Evolutionary conservation across 2,888 invertebrate species (phyloP).

Genomic region (Cheilosia scutellata): DNA sequence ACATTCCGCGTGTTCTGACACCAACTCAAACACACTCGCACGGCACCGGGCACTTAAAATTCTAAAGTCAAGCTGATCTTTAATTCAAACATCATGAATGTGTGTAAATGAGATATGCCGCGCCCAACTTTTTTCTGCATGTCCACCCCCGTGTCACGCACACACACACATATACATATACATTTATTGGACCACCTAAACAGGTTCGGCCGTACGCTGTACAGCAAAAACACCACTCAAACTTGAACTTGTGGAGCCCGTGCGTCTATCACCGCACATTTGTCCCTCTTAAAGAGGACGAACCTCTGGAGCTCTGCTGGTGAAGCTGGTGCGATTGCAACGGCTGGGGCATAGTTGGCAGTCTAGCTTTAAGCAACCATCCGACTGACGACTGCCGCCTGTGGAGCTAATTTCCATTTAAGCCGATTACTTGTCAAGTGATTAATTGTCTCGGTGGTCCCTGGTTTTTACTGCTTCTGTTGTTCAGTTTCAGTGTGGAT

Average conservation of each 20-base stretch:
- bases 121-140: conserved; percentile 56
- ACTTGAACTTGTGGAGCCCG: conserved; percentile 65
- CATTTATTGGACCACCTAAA: conserved; percentile 46
- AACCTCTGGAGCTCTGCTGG: conserved; percentile 18
- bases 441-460: conserved; percentile 77
- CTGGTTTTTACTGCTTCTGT: conserved; percentile 50
- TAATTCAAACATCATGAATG: conserved; percentile 39
- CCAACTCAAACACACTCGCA: conserved; percentile 5
- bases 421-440: conserved; percentile 78
- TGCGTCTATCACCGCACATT: conserved; percentile 3
- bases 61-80: conserved; percentile 56
- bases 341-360: conserved; percentile 33
- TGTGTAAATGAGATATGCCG: conserved; percentile 45
- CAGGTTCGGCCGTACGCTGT: conserved; percentile 55
- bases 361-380: conserved; percentile 60
- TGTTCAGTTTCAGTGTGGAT: conserved; percentile 27
- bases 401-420: conserved; percentile 78
- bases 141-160: conserved; percentile 27
- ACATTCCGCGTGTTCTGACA: conserved; percentile 50
- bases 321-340: conserved; percentile 23
- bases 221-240: conserved; percentile 64
- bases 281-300: conserved; percentile 57
- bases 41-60: conserved; percentile 7
- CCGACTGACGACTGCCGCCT: conserved; percentile 74
- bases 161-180: conserved; percentile 13